Conservation (phyloP, 2,113 vertebrate genomes). For the Cynopterus brachyotis region DNA sequence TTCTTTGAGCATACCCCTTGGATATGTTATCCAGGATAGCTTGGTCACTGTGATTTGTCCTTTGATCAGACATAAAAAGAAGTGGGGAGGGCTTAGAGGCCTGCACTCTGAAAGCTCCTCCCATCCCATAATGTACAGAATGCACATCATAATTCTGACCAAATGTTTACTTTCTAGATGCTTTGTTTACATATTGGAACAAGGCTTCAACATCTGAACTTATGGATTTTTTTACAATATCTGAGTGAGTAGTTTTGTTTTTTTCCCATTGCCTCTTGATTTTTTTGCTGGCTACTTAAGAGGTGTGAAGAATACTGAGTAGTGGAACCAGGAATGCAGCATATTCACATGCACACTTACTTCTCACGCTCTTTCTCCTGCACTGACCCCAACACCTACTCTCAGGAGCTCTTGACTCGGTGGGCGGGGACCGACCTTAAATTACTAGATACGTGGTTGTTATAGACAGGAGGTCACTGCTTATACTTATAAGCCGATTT, state of each 20-base stretch:
- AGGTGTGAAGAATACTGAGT: neutral
- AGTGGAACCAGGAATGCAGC: neutral
- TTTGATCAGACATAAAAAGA: neutral
- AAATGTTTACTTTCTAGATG: slow-evolving; percentile 86
- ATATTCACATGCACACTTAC: neutral
- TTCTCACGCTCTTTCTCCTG: neutral
- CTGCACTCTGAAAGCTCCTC: neutral
- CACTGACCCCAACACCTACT: neutral
- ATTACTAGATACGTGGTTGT: neutral
- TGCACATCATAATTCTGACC: neutral
- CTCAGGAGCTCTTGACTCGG: neutral
- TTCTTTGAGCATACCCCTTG: neutral
- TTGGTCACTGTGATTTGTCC: neutral
- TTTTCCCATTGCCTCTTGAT: slow-evolving; percentile 9
- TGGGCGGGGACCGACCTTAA: neutral
- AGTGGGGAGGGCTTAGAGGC: neutral
- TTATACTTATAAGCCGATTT: neutral
- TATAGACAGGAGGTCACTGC: neutral
- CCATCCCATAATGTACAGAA: neutral
- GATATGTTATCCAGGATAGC: neutral
- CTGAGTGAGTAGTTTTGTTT: slow-evolving; percentile 90
- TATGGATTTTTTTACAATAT: slow-evolving; percentile 98
- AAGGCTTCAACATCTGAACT: slow-evolving; percentile 94
- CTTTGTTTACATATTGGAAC: slow-evolving; percentile 97
- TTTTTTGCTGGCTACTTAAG: neutral